Percentiles rank a stretch among this genome's conserved stretches.
phyloP scores from a whole-genome alignment of 2,888 invertebrate species.

The Eupithecia centaureata region DNA sequence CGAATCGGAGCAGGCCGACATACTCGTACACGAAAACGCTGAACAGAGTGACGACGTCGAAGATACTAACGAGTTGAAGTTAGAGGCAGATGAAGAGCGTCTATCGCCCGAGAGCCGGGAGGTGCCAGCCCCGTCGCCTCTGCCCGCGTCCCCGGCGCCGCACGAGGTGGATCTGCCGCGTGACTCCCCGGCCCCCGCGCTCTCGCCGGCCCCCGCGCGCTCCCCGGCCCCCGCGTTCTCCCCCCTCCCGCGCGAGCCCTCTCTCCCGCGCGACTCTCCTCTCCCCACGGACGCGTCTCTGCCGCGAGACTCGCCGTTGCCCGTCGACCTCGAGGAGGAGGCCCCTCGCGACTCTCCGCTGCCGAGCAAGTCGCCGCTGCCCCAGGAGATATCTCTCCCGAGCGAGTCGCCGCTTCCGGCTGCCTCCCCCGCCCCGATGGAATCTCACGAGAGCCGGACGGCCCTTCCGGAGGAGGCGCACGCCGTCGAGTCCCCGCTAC shows the following conservation, averaged over 20 bases:
- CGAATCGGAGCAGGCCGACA: slow-evolving; percentile 41
- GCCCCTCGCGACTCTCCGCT: slow-evolving; percentile 30
- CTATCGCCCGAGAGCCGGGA: slow-evolving; percentile 21
- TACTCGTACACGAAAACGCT: slow-evolving; percentile 32
- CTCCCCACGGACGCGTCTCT: slow-evolving; percentile 40
- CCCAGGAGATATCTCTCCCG: slow-evolving; percentile 36
- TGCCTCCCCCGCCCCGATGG: slow-evolving; percentile 39
- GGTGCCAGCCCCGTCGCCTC: slow-evolving; percentile 4
- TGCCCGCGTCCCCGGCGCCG: slow-evolving; percentile 23
- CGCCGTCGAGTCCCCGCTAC: slow-evolving; percentile 44
- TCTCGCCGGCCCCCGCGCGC: slow-evolving; percentile 17
- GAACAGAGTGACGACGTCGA: slow-evolving; percentile 19
- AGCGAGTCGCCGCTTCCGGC: slow-evolving; percentile 35
- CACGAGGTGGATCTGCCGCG: slow-evolving; percentile 26
- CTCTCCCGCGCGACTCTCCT: slow-evolving; percentile 36
- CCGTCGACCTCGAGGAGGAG: slow-evolving; percentile 1
- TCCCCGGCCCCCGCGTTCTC: slow-evolving; percentile 29
- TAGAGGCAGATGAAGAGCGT: slow-evolving; percentile 20
- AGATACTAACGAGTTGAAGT: slow-evolving; percentile 12
- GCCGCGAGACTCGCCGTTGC: slow-evolving; percentile 38
- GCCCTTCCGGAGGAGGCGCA: slow-evolving; percentile 18
- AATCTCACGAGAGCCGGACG: slow-evolving; percentile 40
- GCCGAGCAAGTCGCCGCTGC: slow-evolving; percentile 29
- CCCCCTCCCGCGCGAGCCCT: slow-evolving; percentile 38
- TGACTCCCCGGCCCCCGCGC: slow-evolving; percentile 23